Conservation (phyloP, 2,113 vertebrate species). For the Pongo pygmaeus region DNA sequence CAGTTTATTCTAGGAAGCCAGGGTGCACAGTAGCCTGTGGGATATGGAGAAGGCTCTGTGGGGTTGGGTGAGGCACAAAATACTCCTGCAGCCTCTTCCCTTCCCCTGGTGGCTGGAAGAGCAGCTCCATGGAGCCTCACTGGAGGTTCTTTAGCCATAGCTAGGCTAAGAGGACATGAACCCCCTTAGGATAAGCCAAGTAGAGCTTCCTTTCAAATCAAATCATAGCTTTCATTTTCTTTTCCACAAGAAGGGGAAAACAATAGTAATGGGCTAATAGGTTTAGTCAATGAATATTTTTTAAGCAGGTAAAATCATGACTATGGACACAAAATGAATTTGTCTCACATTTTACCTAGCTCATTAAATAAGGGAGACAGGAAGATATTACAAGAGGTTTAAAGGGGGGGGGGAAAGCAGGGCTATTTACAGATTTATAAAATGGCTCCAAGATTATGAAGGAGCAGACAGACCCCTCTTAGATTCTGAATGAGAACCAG, state of each 20-base stretch:
- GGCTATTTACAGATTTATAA: neutral
- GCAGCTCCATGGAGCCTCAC: rapidly evolving
- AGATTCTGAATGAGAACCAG: neutral
- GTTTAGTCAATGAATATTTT: neutral
- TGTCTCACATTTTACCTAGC: neutral
- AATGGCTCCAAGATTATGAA: neutral
- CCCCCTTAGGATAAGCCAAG: neutral
- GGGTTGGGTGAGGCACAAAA: too few species aligned
- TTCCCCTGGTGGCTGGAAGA: neutral
- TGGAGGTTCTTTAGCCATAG: neutral
- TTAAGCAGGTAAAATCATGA: neutral
- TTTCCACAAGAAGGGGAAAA: neutral
- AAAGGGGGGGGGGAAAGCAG: neutral
- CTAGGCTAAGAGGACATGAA: neutral
- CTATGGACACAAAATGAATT: neutral
- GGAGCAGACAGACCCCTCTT: neutral
- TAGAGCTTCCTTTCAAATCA: neutral
- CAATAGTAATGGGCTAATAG: neutral
- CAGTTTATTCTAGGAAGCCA: neutral
- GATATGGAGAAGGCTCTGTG: neutral
- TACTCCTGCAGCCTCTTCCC: rapidly evolving
- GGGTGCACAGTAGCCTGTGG: neutral
- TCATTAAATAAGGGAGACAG: neutral
- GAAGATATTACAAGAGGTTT: neutral
- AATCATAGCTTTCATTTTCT: neutral